Base-by-base conservation (phyloP, 92 coral and sea anemone genomes). In the Epizoanthus fatuus region DNA sequence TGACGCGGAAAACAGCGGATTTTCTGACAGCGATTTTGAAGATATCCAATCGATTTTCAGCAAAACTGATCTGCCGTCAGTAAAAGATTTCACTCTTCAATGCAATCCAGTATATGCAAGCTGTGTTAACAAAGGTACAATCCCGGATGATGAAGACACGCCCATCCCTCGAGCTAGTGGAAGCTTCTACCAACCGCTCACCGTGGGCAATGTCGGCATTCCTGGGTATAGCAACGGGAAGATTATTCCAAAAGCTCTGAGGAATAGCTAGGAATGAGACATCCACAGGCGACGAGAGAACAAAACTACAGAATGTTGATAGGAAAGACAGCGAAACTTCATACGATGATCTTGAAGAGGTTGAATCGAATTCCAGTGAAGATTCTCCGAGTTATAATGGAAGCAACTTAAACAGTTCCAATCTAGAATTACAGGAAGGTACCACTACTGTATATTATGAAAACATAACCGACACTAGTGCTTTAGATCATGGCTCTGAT, bases 201-300 rank as follows among this genome's bases (percentile, higher is more conserved):
- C 10, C 6, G 3, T 62, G 37, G 67, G 67, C 4, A 62, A 62
- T 19, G 17, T 62, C 15, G 14, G 17, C 35, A 62, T 62, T 19
- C 67, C 67, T 16, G 67, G 67, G 7, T 62, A 62, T 29, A 62
- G 67, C 35, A 62, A 62, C 67, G 25, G 37, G 38, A 62, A 62
- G 35, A 62, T 62, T 62, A 4, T 62, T 5, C 67, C 67, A 20
- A 62, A 62, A 62, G 7, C 67, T 62, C 38, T 22, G 37, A n/a
- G n/a, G n/a, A n/a, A n/a, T n/a, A n/a, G n/a, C n/a, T n/a, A 20
- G 67, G 35, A 32, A 5, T 62, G 35, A 19, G 35, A 20, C 14
- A 22, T n/a, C 67, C 35, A 62, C 25, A 3, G 35, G 3, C 67
- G 38, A 20, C 15, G 14, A 22, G 38, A 62, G 13, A 62, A 62